phyloP scores from a whole-genome alignment of 2,888 invertebrate species.

The Camptogramma bilineatum region DNA sequence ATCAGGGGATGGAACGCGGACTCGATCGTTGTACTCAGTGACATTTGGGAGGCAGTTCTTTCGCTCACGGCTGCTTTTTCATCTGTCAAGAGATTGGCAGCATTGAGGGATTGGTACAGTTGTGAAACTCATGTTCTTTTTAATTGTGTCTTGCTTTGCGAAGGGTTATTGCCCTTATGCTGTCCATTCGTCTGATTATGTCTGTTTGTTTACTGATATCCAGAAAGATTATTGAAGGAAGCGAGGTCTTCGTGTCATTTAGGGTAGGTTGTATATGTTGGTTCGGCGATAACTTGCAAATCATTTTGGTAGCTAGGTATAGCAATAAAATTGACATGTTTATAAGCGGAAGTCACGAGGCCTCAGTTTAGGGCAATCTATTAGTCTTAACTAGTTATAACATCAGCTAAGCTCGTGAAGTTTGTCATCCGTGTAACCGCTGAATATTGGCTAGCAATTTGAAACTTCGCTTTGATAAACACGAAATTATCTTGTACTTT shows the following conservation, averaged over 20 bases:
- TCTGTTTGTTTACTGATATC: not conserved
- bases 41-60: conserved; percentile 73
- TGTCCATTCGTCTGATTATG: not conserved
- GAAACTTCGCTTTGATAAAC: not conserved
- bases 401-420: not conserved
- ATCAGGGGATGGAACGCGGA: conserved; percentile 69
- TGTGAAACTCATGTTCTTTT: conserved; percentile 26
- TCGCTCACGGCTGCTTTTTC: conserved; percentile 45
- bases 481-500: not conserved
- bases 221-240: not conserved
- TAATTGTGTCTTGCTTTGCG: not conserved
- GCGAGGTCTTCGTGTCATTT: too few species aligned
- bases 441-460: not conserved
- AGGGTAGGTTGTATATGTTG: too few species aligned
- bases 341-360: too few species aligned
- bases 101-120: conserved; percentile 50
- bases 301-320: not conserved
- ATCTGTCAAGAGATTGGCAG: conserved; percentile 55
- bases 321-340: too few species aligned
- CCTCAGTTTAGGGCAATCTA: too few species aligned
- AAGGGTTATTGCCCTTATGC: conserved; percentile 3
- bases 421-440: not conserved
- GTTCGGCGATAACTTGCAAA: too few species aligned
- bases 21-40: conserved; percentile 65
- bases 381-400: too few species aligned